Conservation (phyloP, 2,888 invertebrate genomes). For the Thereva nobilitata region DNA sequence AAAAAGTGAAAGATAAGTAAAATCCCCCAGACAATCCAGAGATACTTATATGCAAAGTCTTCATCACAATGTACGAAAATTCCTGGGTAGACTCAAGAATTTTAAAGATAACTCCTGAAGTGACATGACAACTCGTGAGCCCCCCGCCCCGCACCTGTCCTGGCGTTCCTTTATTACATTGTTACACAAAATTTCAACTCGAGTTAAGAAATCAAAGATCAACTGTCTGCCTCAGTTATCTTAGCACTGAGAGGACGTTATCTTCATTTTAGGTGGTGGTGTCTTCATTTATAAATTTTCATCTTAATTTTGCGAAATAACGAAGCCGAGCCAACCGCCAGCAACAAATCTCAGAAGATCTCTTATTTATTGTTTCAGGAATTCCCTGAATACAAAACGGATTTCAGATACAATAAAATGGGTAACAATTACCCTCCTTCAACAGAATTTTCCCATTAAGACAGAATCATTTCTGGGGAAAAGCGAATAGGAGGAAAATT, state of each 20-base stretch:
- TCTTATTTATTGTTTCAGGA: constrained; percentile 29
- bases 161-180: too few species aligned
- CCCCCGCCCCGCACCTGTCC: too few species aligned
- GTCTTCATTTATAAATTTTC: not conserved
- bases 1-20: too few species aligned
- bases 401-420: constrained; percentile 29
- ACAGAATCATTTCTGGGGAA: constrained; percentile 23
- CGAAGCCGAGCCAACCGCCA: not conserved
- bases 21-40: too few species aligned
- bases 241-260: constrained; percentile 23
- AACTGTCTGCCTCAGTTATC: constrained; percentile 5
- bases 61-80: too few species aligned
- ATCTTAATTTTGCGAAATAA: constrained; percentile 12
- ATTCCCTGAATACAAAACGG: constrained; percentile 26
- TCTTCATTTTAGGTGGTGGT: not conserved
- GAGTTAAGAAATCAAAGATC: constrained; percentile 18
- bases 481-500: not conserved
- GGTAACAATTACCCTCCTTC: constrained; percentile 26
- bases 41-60: too few species aligned
- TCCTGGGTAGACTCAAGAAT: too few species aligned
- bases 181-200: too few species aligned
- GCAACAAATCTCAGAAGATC: constrained; percentile 17
- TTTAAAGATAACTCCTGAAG: too few species aligned
- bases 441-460: constrained; percentile 32
- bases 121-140: too few species aligned